Conservation (phyloP, 2,797 vertebrate species). For the Poecilia picta region DNA sequence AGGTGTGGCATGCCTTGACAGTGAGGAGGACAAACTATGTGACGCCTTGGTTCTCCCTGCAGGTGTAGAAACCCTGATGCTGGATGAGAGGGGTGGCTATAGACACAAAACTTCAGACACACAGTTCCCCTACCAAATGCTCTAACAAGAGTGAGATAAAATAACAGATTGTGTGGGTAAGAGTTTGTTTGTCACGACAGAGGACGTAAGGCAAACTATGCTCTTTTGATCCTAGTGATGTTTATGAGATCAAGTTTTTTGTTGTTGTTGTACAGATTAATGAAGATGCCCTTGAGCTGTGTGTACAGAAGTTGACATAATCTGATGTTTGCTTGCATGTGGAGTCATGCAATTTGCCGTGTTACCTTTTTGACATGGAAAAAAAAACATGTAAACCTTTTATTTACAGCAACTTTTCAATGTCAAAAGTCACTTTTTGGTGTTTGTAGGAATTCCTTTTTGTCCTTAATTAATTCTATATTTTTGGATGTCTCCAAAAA, state of each 20-base stretch:
- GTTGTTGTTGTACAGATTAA: slow-evolving; percentile 29
- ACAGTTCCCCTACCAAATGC: slow-evolving; percentile 33
- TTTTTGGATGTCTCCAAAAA: background rate
- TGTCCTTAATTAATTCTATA: background rate
- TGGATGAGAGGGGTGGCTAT: slow-evolving; percentile 38
- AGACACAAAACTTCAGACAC: slow-evolving; percentile 12
- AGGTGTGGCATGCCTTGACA: slow-evolving; percentile 43
- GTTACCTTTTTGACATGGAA: slow-evolving; percentile 31
- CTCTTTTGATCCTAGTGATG: slow-evolving; percentile 16
- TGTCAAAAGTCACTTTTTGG: background rate
- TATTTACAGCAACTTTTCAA: background rate
- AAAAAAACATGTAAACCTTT: slow-evolving; percentile 30
- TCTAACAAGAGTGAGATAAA: slow-evolving; percentile 28
- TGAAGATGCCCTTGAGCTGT: slow-evolving; percentile 22
- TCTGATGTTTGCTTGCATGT: slow-evolving; percentile 59
- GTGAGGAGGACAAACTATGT: slow-evolving; percentile 34
- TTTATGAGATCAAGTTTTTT: slow-evolving; percentile 19
- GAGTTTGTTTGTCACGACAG: slow-evolving; percentile 18
- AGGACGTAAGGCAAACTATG: slow-evolving; percentile 4
- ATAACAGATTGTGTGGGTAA: slow-evolving; percentile 24
- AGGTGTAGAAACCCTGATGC: slow-evolving; percentile 39
- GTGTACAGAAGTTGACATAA: slow-evolving; percentile 29
- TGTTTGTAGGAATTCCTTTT: background rate
- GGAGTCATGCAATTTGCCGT: slow-evolving; percentile 62
- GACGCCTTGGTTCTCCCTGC: slow-evolving; percentile 16